Evolutionary conservation across 2,797 vertebrate genomes (phyloP).

Genomic region (Protosalanx chinensis): DNA sequence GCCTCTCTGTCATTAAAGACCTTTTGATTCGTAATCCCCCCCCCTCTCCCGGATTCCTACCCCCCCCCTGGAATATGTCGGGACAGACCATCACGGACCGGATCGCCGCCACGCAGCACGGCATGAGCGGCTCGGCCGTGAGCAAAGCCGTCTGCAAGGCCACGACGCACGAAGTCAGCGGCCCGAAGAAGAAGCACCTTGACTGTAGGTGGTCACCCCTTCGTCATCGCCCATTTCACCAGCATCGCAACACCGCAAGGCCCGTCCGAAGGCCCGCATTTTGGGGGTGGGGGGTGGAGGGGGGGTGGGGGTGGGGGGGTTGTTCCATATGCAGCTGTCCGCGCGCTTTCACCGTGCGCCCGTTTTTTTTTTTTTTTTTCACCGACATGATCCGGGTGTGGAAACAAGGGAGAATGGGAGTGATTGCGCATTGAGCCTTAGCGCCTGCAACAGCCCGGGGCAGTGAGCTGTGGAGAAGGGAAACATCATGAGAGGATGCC

Average conservation of each 20-base stretch:
- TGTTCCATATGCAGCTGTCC: background rate
- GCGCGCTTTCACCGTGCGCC: background rate
- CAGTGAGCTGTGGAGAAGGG: background rate
- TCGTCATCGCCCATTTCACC: background rate
- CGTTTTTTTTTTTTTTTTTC: conserved; percentile 7
- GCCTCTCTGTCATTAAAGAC: conserved; percentile 62
- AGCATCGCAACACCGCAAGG: background rate
- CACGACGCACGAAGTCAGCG: conserved; percentile 78
- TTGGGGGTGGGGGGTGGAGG: too few relatives aligned
- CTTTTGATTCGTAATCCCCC: conserved; percentile 62
- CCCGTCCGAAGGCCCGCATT: background rate
- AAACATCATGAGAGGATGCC: background rate
- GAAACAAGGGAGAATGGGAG: background rate
- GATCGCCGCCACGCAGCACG: conserved; percentile 82
- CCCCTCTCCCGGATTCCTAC: conserved; percentile 14
- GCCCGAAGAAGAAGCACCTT: conserved; percentile 81
- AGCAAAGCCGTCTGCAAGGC: conserved; percentile 80
- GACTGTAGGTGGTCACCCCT: conserved; percentile 76
- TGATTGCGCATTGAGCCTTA: background rate
- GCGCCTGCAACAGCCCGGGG: background rate
- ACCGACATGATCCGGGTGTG: background rate
- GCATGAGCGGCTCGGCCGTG: conserved; percentile 78
- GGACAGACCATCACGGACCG: conserved; percentile 83
- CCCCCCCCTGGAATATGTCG: conserved; percentile 65
- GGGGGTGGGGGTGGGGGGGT: too few relatives aligned